Percentiles rank a stretch among this genome's conserved stretches.
These are phyloP conservation scores for Poliocrania exsul DNA, from an alignment of 2,797 vertebrate species.

Conservation along the genomic window DNA sequence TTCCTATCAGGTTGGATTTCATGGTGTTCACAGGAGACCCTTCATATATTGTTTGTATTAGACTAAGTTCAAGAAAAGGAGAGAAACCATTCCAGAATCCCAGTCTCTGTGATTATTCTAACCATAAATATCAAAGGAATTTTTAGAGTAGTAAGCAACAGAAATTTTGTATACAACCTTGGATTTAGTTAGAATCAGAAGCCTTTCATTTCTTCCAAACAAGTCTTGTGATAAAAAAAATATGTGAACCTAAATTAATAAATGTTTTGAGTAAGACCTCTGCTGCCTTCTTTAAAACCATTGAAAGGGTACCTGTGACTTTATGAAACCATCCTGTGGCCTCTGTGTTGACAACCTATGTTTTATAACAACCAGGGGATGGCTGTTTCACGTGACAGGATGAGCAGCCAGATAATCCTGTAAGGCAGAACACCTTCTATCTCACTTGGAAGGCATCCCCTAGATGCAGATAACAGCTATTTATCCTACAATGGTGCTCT, in stretches of 20 bases:
- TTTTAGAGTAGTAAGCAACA: neutral
- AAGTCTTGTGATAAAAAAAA: neutral
- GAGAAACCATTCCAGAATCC: neutral
- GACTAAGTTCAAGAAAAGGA: neutral
- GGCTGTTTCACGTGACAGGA: neutral
- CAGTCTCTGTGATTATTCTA: neutral
- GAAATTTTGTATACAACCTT: neutral
- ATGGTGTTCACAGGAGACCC: neutral
- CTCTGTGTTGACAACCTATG: neutral
- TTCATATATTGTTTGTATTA: neutral
- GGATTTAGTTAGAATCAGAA: neutral
- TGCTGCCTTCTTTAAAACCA: neutral
- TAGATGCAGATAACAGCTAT: constrained; percentile 32
- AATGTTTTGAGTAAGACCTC: neutral
- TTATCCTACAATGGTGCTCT: neutral
- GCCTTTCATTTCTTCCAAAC: neutral
- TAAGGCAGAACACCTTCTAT: constrained; percentile 21
- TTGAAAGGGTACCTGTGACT: neutral
- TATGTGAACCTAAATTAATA: neutral
- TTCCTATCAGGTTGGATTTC: neutral
- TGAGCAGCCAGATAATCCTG: neutral
- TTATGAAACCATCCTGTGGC: neutral
- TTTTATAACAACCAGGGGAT: neutral
- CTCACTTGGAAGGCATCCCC: constrained; percentile 22
- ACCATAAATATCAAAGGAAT: neutral